A percentile compares a stretch with the other conserved stretches of the same genome.
phyloP scores from a whole-genome alignment of 92 coral and sea anemone species.

The Zoanthus gigantus region DNA sequence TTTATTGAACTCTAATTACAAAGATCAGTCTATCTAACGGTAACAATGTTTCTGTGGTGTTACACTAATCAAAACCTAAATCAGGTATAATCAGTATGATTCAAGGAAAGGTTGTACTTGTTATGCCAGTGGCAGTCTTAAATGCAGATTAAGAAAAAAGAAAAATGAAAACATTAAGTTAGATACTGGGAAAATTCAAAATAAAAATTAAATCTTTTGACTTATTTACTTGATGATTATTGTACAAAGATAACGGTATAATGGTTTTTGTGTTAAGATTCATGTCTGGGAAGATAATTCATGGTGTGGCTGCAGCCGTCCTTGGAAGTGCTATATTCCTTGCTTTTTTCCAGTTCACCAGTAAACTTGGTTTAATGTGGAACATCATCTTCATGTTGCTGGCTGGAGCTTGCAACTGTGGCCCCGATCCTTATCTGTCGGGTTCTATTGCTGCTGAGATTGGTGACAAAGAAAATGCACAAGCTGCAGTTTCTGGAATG shows the following conservation, averaged over 20 bases:
- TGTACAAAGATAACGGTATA: not conserved
- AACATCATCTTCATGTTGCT: constrained; percentile 89
- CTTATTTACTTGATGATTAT: not conserved
- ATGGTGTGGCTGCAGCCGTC: constrained; percentile 80
- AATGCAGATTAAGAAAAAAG: too few relatives aligned
- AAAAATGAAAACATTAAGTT: too few relatives aligned
- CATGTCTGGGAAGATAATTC: constrained; percentile 81
- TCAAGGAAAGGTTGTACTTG: too few relatives aligned
- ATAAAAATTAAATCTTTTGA: not conserved
- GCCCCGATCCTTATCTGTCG: constrained; percentile 93
- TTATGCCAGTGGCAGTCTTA: too few relatives aligned
- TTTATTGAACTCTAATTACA: too few relatives aligned
- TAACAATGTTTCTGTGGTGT: too few relatives aligned
- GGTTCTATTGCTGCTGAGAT: constrained; percentile 95
- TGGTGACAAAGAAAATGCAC: constrained; percentile 95
- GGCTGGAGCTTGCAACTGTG: constrained; percentile 99
- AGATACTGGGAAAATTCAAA: too few relatives aligned
- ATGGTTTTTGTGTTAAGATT: constrained; percentile 39
- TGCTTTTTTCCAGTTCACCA: constrained; percentile 87
- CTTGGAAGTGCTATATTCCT: constrained; percentile 87
- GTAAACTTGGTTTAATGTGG: constrained; percentile 80
- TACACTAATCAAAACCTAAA: too few relatives aligned
- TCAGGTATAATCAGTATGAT: too few relatives aligned
- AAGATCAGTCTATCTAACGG: too few relatives aligned
- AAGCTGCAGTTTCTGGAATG: constrained; percentile 98